These are phyloP conservation scores for Volucella inanis DNA, from an alignment of 2,888 invertebrate genomes.

Conservation along the genomic window DNA sequence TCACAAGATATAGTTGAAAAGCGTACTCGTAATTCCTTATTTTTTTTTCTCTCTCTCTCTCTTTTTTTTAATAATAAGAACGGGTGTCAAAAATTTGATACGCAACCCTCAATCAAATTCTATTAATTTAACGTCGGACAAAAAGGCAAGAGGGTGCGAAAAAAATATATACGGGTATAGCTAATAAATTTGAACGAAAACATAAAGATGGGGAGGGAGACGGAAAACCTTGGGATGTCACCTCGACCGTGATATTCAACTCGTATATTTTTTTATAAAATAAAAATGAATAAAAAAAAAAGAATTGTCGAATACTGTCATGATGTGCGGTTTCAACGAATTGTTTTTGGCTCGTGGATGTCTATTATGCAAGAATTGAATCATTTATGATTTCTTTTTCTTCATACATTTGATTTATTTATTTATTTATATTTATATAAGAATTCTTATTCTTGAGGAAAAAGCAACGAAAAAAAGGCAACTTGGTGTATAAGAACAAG, in stretches of 20 bases:
- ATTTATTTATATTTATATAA: slow-evolving; percentile 8
- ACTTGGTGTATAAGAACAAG: background rate
- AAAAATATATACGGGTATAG: slow-evolving; percentile 50
- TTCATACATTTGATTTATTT: background rate
- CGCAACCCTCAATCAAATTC: slow-evolving; percentile 52
- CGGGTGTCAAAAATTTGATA: slow-evolving; percentile 38
- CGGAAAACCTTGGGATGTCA: slow-evolving; percentile 12
- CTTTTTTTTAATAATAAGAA: background rate
- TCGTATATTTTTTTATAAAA: slow-evolving; percentile 47
- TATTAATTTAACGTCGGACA: slow-evolving; percentile 49
- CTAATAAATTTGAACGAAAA: slow-evolving; percentile 68
- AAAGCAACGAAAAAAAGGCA: background rate
- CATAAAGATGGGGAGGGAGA: slow-evolving; percentile 15
- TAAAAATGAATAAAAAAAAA: slow-evolving; percentile 20
- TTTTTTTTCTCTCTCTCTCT: background rate
- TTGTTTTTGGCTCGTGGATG: slow-evolving; percentile 60
- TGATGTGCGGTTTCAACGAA: slow-evolving; percentile 50
- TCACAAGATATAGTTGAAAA: slow-evolving; percentile 6
- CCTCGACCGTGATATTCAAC: slow-evolving; percentile 64
- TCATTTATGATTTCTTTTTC: slow-evolving; percentile 18
- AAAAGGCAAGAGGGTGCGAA: slow-evolving; percentile 12
- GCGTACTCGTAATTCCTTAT: background rate
- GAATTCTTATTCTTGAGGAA: background rate
- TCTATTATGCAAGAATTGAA: slow-evolving; percentile 55
- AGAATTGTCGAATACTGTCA: background rate